Evolutionary conservation across 2,113 vertebrate genomes (phyloP), one percentile per base, ranked within the genome.

Genomic region (Labeo rohita): DNA sequence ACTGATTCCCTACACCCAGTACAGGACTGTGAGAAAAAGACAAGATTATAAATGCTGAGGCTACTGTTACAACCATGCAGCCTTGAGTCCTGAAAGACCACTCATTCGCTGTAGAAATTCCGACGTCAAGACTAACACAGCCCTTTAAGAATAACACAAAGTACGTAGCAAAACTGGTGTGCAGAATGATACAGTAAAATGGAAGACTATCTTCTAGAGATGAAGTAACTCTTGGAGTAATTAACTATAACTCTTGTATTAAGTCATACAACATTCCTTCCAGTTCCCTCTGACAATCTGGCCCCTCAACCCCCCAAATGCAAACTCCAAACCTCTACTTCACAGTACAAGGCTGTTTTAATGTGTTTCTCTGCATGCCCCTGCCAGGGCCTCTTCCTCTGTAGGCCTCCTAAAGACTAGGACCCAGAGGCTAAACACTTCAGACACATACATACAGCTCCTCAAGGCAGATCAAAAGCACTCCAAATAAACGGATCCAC

Each of bases 381-480:
- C 83, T 80, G 83, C n/a, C 85, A 59, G 87, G 93, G 93, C 93
- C 92, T 90, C 92, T 90, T 93, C 79, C 90, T 90, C 88, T 75
- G 88, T 86, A 90, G 90, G 87, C 80, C 89, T 90, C 86, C 88
- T 91, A 85, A 91, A 91, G 70, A 82, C 88, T 90, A 82, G 8
- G 85, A 86, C 86, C 63, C 88, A 83, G 83, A 82, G 54, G 76
- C 61, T 34, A 43, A 78, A 28, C 16, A 76, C 47, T 52, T 18
- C 45, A 83, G 28, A 76, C 73, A 68, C 66, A 85, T 50, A 39
- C 50, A 52, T 80, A 39, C 9, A 82, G 81, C 74, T 87, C 59
- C 76, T 85, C 75, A 73, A 86, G n/a, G 72, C 73, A 85, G 13
- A 59, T 85, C 34, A 83, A 82, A 65, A 81, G 65, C 8, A 80